Percentiles rank a stretch among this genome's conserved stretches.
Evolutionary conservation across 2,113 vertebrate genomes (phyloP).

Genomic region (Tauraco erythrolophus): DNA sequence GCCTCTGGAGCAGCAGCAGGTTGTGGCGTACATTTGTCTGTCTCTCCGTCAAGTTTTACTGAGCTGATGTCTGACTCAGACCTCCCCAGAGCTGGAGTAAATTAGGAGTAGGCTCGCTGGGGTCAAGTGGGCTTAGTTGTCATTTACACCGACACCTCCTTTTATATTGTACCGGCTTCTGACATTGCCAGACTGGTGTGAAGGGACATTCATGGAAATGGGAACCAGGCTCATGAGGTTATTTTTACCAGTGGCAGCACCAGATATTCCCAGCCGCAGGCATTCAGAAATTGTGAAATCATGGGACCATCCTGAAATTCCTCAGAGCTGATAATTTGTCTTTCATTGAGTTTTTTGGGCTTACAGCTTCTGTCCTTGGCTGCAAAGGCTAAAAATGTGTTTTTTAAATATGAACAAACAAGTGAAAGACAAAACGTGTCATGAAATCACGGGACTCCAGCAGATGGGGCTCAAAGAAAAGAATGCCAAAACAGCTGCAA

Average conservation of each 20-base stretch:
- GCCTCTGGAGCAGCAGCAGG: conserved; percentile 38
- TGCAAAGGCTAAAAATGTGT: background rate
- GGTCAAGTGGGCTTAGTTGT: conserved; percentile 33
- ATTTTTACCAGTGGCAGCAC: background rate
- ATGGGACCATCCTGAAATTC: background rate
- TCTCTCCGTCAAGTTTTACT: background rate
- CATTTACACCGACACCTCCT: background rate
- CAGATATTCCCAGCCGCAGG: background rate
- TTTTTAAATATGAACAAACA: background rate
- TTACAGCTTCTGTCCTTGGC: background rate
- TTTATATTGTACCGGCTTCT: background rate
- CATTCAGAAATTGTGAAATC: background rate
- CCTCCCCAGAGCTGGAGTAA: conserved; percentile 48
- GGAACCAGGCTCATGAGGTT: background rate
- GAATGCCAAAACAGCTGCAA: background rate
- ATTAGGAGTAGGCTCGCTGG: background rate
- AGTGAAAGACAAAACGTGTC: background rate
- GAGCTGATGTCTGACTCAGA: background rate
- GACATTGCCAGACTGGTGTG: background rate
- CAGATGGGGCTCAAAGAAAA: conserved; percentile 69
- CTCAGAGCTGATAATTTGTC: rapidly evolving
- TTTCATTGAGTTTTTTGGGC: background rate
- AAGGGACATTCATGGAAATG: background rate
- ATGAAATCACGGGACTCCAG: conserved; percentile 31
- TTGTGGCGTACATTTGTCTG: background rate